Evolutionary conservation across 2,888 invertebrate species (phyloP), one percentile per base, ranked within the genome.

Genomic region (Tuberolachnus salignus): DNA sequence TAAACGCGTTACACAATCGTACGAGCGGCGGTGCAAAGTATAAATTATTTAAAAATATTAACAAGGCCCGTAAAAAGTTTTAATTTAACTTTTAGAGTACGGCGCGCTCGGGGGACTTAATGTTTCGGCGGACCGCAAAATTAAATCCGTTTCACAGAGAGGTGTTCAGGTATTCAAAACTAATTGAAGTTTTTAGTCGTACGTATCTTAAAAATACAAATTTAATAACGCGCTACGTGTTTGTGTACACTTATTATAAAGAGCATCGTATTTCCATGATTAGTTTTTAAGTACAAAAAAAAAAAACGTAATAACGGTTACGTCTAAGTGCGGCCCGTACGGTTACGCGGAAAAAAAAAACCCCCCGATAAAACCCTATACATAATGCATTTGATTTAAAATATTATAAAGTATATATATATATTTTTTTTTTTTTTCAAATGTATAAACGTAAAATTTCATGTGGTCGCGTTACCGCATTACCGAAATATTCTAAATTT

Each of bases 1-100:
- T n/a, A n/a, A n/a, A n/a, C n/a, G n/a, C n/a, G n/a, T n/a, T n/a
- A n/a, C n/a, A n/a, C n/a, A n/a, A n/a, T n/a, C n/a, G n/a, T n/a
- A n/a, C n/a, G n/a, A n/a, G n/a, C n/a, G n/a, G n/a, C n/a, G n/a
- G 34, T 34, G 34, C 6, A 34, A 34, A 42, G 42, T 2, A 42
- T 44, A 16, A 73, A 23, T 23, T 34, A 63, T 73, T 53, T 34
- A 73, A 19, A 19, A 53, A 73, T 42, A 61, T 51, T 51, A 51
- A 61, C 11, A 49, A 1, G 51, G 49, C 23, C 21, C 16, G 34
- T 21, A 16, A 14, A 34, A 19, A 61, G 49, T 26, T 72, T 49
- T 51, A 49, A 61, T 21, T 9, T 4, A 16, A 34, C 61, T 61
- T 26, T 71, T 49, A 11, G n/a, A n/a, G n/a, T 34, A 14, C 34